Evolutionary conservation across 2,113 vertebrate genomes (phyloP).

Genomic region (Mobula birostris): DNA sequence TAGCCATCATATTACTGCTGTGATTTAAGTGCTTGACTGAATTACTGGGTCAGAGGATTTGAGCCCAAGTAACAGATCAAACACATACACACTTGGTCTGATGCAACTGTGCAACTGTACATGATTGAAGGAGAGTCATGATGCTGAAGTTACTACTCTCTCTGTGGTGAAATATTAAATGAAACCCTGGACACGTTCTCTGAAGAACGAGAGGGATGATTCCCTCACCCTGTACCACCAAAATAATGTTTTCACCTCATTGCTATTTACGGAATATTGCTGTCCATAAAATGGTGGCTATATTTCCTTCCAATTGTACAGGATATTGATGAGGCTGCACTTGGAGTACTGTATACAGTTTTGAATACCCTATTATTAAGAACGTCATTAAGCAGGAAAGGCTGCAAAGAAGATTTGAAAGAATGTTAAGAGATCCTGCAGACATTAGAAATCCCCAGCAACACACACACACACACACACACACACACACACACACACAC

Average conservation of each 20-base stretch:
- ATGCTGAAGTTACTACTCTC: background rate
- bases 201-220: background rate
- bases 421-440: too few species aligned
- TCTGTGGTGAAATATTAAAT: background rate
- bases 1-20: background rate
- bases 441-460: too few species aligned
- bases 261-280: background rate
- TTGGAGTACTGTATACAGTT: too few species aligned
- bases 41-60: background rate
- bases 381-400: too few species aligned
- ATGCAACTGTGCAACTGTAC: background rate
- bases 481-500: too few species aligned
- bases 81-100: background rate
- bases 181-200: background rate
- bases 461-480: too few species aligned
- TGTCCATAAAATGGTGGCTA: background rate
- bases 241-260: background rate
- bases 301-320: too few species aligned
- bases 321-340: too few species aligned
- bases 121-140: background rate
- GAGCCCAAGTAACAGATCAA: background rate
- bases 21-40: background rate
- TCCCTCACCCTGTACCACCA: background rate
- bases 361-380: too few species aligned
- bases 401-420: too few species aligned